Conservation (phyloP, 2,113 vertebrate genomes). For the Gorilla gorilla region DNA sequence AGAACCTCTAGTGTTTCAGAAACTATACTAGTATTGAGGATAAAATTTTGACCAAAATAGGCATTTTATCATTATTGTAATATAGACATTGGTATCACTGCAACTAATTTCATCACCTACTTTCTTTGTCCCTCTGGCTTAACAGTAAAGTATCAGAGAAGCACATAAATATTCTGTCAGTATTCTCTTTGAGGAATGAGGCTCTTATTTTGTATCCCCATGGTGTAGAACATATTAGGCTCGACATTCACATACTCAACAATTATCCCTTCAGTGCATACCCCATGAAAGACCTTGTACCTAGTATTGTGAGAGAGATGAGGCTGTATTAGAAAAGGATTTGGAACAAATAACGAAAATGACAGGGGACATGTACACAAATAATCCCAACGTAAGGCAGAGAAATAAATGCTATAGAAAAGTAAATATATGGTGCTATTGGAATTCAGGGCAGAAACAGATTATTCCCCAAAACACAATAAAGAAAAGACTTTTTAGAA, state of each 20-base stretch:
- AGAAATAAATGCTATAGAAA: background rate
- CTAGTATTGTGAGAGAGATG: background rate
- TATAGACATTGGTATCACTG: background rate
- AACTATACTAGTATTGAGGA: background rate
- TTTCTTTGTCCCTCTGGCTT: background rate
- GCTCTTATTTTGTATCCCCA: background rate
- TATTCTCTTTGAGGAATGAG: background rate
- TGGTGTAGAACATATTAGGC: background rate
- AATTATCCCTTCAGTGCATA: background rate
- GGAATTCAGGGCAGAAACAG: background rate
- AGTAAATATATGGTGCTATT: background rate
- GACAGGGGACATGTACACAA: background rate
- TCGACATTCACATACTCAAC: background rate
- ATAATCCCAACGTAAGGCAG: background rate
- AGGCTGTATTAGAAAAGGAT: background rate
- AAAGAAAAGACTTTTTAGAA: background rate
- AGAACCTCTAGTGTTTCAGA: background rate
- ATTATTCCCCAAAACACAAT: background rate
- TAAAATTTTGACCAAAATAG: background rate
- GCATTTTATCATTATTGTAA: background rate
- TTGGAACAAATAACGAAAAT: background rate
- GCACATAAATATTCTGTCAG: background rate
- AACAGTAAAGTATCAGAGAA: slow-evolving; percentile 1
- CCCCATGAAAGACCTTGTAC: background rate
- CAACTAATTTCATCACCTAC: background rate